Base-by-base conservation (phyloP, 2,113 vertebrate genomes). In the Tinamus guttatus region DNA sequence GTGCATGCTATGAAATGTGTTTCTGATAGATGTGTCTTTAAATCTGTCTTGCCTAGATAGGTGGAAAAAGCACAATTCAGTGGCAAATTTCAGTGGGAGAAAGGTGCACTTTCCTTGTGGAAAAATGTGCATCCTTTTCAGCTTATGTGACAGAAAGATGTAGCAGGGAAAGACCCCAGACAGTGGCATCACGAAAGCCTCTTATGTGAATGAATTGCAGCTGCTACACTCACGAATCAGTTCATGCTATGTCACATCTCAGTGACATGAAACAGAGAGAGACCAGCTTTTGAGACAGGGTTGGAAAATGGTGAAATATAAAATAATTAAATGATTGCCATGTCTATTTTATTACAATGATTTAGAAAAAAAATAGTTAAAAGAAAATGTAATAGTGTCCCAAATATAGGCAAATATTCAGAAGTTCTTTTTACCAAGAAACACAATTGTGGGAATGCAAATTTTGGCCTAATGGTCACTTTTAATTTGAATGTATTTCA, bases 121-220 rank as follows among this genome's bases (percentile, higher is more conserved):
- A 51, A 58, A 45, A 63, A 81, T 8, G 36, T 7, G 25, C 47
- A 12, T 79, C 62, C 14, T 68, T 21, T 63, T 65, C n/a, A 7
- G 11, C n/a, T 8, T 27, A 49, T 13, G n/a, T 1, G 8, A 40
- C 0, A 1, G 58, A 7, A 27, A 62, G 62, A 28, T 12, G 10
- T 59, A 67, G 74, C 30, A 19, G 34, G 43, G n/a, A 68, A 59
- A 13, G n/a, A 52, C 25, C 56, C 19, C 0, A 1, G 28, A 17
- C 49, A 0, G 1, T 5, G 28, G 77, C 41, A 47, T 27, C n/a
- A 16, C 68, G 30, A 43, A n/a, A 45, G 62, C 8, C 25, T 67
- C 11, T 0, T 11, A 18, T 11, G 7, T 11, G 5, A 40, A 79
- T 1, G 0, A 9, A 24, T 14, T 75, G 65, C 11, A 43, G 60